Evolutionary conservation across 1,140 invertebrate genomes (phyloP).

Genomic region (Hyphantria cunea): DNA sequence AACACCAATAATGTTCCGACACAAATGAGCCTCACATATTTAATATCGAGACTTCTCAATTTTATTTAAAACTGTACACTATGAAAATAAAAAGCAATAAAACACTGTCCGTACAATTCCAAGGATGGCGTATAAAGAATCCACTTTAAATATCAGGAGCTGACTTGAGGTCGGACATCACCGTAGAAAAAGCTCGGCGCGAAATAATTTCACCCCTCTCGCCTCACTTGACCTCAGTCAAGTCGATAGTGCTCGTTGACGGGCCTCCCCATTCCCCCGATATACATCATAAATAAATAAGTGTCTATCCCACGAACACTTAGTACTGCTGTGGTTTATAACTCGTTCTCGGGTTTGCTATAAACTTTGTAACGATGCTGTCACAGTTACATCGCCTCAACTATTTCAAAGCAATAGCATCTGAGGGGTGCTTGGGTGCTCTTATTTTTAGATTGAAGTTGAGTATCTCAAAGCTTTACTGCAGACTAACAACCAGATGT

Average conservation of each 20-base stretch:
- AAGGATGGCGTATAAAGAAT: background rate
- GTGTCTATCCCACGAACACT: constrained; percentile 27
- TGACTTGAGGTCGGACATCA: background rate
- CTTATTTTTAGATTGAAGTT: background rate
- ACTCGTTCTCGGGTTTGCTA: background rate
- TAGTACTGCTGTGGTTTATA: background rate
- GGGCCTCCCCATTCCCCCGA: constrained; percentile 17
- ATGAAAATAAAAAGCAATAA: background rate
- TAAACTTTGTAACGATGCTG: background rate
- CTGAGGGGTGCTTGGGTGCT: background rate
- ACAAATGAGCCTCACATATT: too few species aligned
- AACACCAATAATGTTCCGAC: too few species aligned
- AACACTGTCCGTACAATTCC: background rate
- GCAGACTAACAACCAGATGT: too few species aligned
- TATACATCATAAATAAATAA: constrained; percentile 36
- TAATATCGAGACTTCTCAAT: too few species aligned
- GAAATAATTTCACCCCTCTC: constrained; percentile 17
- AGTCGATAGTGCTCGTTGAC: constrained; percentile 23
- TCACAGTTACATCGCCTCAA: background rate
- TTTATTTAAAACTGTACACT: too few species aligned
- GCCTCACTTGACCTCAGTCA: constrained; percentile 33
- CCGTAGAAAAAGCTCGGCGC: constrained; percentile 19
- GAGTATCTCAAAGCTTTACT: too few species aligned
- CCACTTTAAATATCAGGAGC: constrained; percentile 17
- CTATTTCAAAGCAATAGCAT: background rate